Evolutionary conservation across 2,113 vertebrate genomes (phyloP), one percentile per base, ranked within the genome.

Genomic region (Rallus limicola): DNA sequence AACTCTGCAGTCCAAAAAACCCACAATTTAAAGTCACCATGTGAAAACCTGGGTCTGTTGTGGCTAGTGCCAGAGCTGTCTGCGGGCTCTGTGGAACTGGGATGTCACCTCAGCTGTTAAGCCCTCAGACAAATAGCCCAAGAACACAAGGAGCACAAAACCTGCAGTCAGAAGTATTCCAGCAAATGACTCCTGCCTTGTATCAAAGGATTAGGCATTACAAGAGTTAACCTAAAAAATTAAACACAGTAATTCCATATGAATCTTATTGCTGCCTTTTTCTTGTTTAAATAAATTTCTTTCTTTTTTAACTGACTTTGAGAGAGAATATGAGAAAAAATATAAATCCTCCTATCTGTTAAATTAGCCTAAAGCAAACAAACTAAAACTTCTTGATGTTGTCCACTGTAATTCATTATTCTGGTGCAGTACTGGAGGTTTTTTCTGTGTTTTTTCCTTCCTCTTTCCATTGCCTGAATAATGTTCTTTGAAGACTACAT

Each of bases 401-500:
- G 69, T 82, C 56, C 70, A 63, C 50, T 24, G 13, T 63, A 78
- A 95, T 93, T 92, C 88, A 44, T 94, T 93, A 95, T 93, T 93
- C 83, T 64, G n/a, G 31, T 90, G 64, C 68, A 81, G 59, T 55
- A 82, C 31, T 46, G 48, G 48, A 23, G 48, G 21, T 48, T 48
- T 48, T 48, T 48, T 48, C 26, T 40, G 3, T 56, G 46, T n/a
- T 34, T 9, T 10, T 46, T 65, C 44, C 8, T 74, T 9, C 3
- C 15, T 5, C 15, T 84, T 82, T 82, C 65, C 67, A 23, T 69
- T 86, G 93, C 88, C 90, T 97, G 95, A 97, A 95, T 92, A 97
- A 97, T 97, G 94, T 97, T 97, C 88, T 96, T 96, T 97, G 95
- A 97, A 97, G 94, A 82, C 94, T 91, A 67, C 88, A 86, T 97